Conservation (phyloP, 2,113 vertebrate genomes). For the Phyllopteryx taeniolatus region DNA sequence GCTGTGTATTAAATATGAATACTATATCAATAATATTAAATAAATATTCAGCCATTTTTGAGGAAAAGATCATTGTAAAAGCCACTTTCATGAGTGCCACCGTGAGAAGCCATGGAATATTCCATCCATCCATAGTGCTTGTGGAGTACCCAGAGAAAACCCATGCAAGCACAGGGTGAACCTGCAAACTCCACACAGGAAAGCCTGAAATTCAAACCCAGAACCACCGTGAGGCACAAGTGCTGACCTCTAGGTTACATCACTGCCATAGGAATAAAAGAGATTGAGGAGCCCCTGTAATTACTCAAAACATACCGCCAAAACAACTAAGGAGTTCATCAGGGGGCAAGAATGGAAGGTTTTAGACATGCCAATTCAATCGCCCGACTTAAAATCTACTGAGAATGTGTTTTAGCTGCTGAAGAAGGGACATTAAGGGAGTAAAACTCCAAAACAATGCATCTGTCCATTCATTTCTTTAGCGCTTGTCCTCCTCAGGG, state of each 20-base stretch:
- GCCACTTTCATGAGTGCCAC: background rate
- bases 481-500: too few species aligned
- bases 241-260: too few species aligned
- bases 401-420: background rate
- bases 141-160: background rate
- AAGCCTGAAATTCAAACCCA: too few species aligned
- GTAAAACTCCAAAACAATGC: background rate
- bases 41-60: slow-evolving; percentile 7
- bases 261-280: too few species aligned
- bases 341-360: background rate
- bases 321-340: background rate
- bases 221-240: too few species aligned
- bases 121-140: background rate
- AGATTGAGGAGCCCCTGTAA: too few species aligned
- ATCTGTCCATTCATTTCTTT: too few species aligned
- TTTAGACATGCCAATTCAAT: background rate
- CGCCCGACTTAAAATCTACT: background rate
- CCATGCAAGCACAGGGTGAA: background rate
- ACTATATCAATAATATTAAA: background rate
- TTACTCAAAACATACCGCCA: too few species aligned
- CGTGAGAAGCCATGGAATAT: background rate
- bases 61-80: background rate
- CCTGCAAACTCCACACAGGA: too few species aligned
- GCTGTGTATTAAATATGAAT: background rate
- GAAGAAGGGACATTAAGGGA: background rate